Evolutionary conservation across 2,113 vertebrate genomes (phyloP), one percentile per base, ranked within the genome.

Genomic region (Hiodon alosoides): DNA sequence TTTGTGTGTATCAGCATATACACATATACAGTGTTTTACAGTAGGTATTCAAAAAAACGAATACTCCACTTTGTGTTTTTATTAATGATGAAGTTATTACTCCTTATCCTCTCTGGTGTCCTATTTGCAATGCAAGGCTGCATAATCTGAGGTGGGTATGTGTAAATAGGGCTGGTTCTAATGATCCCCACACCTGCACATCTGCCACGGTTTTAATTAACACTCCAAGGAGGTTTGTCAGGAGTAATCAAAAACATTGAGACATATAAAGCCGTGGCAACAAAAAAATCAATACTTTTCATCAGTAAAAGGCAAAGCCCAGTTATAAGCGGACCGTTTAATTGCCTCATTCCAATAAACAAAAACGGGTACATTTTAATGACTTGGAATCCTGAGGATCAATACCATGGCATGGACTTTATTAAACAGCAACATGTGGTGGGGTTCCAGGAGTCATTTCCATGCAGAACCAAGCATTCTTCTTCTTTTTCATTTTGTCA

Each of bases 191-290:
- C 93, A 95, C 92, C 92, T 94, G 93, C 91, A 90, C 93, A 93
- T 93, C 93, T 94, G 94, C 91, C 92, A 87, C 92, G 84, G 84
- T 94, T 95, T 96, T 96, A 95, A 96, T 96, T 96, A 95, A 92
- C 93, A 94, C 93, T 94, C 94, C 89, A 93, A 94, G 92, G 94
- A 94, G 92, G 90, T 91, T 94, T 91, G 90, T 93, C 90, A 91
- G 88, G 89, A 93, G 90, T 92, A 94, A 95, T 95, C 93, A 94
- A 94, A 94, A 93, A 91, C 93, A 93, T 91, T 93, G 94, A 95
- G 91, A 88, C 92, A 93, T 94, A 93, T 90, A 91, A 93, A 92
- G 88, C 88, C 87, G 87, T 91, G 90, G 90, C 91, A 90, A 67
- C 72, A 73, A 52, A 90, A 89, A 93, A 93, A 93, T 94, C 92